These are phyloP conservation scores for Aphelocoma coerulescens DNA, from an alignment of 2,113 vertebrate genomes.

Conservation along the genomic window DNA sequence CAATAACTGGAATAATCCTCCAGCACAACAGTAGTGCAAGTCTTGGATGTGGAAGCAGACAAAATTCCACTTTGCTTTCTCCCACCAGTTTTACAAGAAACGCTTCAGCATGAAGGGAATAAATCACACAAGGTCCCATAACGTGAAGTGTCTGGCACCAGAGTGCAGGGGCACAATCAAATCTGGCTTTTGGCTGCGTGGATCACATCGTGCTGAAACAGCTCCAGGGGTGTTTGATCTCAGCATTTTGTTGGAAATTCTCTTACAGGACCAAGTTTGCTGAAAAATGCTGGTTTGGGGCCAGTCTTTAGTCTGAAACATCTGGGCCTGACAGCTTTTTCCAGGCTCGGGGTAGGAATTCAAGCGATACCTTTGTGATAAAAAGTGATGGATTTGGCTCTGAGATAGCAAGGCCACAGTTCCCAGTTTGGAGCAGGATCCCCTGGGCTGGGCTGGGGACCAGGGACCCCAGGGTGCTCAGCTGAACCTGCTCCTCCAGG, in stretches of 20 bases:
- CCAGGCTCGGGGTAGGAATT: not conserved
- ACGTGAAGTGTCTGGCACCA: not conserved
- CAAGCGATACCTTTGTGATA: not conserved
- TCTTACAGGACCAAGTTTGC: not conserved
- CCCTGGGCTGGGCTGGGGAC: not conserved
- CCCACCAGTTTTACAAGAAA: not conserved
- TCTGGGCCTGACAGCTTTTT: not conserved
- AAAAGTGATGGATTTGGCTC: not conserved
- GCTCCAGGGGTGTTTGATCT: conserved; percentile 5
- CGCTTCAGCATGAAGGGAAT: not conserved
- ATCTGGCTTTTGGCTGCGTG: not conserved
- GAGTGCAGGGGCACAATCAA: not conserved
- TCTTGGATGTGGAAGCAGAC: not conserved
- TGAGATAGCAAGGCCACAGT: fast-evolving
- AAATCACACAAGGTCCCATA: not conserved
- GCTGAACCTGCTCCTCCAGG: not conserved
- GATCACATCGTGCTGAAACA: not conserved
- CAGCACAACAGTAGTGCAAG: not conserved
- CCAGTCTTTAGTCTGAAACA: conserved; percentile 21
- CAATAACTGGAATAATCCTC: not conserved
- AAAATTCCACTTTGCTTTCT: not conserved
- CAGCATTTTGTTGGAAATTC: not conserved
- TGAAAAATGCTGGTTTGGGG: conserved; percentile 3
- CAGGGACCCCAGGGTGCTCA: fast-evolving
- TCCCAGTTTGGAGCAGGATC: not conserved